Conservation (phyloP, 2,113 vertebrate species). For the Leucopsar rothschildi region DNA sequence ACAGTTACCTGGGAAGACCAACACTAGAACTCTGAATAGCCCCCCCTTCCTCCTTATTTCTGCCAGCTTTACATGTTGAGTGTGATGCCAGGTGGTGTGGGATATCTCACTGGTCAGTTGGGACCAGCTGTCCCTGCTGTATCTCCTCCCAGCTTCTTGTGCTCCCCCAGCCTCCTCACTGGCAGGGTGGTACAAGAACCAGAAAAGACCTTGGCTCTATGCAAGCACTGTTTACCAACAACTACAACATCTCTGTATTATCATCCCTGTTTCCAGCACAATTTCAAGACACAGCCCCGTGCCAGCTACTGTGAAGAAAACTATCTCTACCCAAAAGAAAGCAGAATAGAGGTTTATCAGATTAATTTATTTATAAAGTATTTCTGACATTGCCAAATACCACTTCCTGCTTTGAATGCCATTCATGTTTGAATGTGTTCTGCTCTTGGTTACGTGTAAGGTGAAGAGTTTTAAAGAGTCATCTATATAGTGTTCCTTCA, state of each 20-base stretch:
- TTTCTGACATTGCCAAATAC: not conserved
- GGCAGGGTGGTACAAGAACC: not conserved
- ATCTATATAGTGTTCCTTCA: not conserved
- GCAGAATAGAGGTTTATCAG: not conserved
- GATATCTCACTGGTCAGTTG: not conserved
- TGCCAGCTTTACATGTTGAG: not conserved
- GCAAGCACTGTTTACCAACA: not conserved
- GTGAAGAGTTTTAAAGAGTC: not conserved
- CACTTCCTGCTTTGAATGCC: not conserved
- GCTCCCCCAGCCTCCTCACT: not conserved
- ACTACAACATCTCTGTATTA: accelerated
- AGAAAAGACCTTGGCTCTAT: not conserved
- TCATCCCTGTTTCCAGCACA: not conserved
- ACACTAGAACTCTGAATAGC: not conserved
- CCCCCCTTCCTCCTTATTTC: not conserved
- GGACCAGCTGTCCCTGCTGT: not conserved
- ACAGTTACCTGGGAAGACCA: not conserved
- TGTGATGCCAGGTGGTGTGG: not conserved
- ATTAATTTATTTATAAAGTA: not conserved
- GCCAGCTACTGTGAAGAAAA: not conserved
- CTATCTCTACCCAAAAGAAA: not conserved
- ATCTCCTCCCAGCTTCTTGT: not conserved
- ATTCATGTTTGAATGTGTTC: not conserved
- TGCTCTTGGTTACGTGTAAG: not conserved
- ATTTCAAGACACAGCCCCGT: not conserved